Conservation (phyloP, 2,888 invertebrate genomes). For the Abscondita cerata region DNA sequence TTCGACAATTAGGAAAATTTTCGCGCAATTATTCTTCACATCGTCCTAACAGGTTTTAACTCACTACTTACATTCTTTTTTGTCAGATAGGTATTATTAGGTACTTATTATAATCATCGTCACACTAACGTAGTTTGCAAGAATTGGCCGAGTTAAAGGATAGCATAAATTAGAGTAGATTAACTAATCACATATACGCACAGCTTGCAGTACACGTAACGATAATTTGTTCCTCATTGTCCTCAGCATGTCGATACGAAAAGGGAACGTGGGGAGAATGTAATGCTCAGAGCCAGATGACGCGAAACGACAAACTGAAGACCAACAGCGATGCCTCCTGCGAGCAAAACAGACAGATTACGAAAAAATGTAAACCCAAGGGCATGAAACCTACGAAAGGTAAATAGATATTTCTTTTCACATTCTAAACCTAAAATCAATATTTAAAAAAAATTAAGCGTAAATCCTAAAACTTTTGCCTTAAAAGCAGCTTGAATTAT, state of each 20-base stretch:
- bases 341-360: conserved; percentile 81
- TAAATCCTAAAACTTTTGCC: conserved; percentile 4
- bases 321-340: conserved; percentile 82
- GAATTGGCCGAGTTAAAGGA: conserved; percentile 13
- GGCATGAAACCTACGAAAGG: conserved; percentile 68
- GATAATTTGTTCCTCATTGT: conserved; percentile 41
- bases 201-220: conserved; percentile 17
- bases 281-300: conserved; percentile 80
- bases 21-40: too few relatives aligned
- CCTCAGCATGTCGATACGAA: conserved; percentile 84
- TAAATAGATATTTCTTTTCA: conserved; percentile 56
- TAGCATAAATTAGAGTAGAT: conserved; percentile 22
- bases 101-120: too few relatives aligned
- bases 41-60: too few relatives aligned
- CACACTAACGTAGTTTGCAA: too few relatives aligned
- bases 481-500: conserved; percentile 5
- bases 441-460: too few relatives aligned
- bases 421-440: background rate
- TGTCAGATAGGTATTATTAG: too few relatives aligned
- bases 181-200: conserved; percentile 15
- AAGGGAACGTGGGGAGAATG: conserved; percentile 89
- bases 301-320: conserved; percentile 82
- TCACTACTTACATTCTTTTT: too few relatives aligned
- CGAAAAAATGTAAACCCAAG: conserved; percentile 87
- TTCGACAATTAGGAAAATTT: too few relatives aligned